phyloP scores from a whole-genome alignment of 2,888 invertebrate species.

The Dicycla oo region DNA sequence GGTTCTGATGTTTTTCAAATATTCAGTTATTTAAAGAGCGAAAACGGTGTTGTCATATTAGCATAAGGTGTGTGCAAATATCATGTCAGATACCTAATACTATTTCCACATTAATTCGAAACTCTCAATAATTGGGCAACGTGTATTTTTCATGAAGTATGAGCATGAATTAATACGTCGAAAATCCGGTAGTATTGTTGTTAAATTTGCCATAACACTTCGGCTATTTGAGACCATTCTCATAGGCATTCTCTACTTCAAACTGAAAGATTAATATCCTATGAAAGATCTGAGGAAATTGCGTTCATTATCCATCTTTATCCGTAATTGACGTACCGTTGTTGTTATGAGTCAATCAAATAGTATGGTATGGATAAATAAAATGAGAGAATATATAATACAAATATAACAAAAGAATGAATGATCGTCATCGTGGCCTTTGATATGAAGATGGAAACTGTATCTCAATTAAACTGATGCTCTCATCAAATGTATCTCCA shows the following conservation, averaged over 20 bases:
- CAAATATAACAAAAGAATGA: too few relatives aligned
- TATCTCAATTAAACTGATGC: background rate
- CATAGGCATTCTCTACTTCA: conserved; percentile 6
- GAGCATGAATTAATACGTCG: background rate
- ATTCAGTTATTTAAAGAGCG: too few relatives aligned
- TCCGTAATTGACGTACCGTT: conserved; percentile 9
- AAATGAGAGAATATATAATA: conserved; percentile 10
- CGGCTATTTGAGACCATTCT: background rate
- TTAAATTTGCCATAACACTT: background rate
- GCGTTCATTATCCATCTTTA: conserved; percentile 8
- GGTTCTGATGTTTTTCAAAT: too few relatives aligned
- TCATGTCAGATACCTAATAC: background rate
- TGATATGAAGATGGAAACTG: background rate
- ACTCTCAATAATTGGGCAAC: background rate
- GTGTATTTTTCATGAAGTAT: background rate
- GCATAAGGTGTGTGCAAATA: too few relatives aligned
- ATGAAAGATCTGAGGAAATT: conserved; percentile 26
- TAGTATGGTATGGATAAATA: conserved; percentile 16
- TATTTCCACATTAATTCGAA: background rate
- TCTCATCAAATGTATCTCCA: background rate
- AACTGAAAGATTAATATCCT: conserved; percentile 31
- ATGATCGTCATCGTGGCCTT: background rate
- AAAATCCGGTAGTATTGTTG: background rate
- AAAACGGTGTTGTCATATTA: too few relatives aligned
- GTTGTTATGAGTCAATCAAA: conserved; percentile 32